A percentile compares a stretch with the other conserved stretches of the same genome.
Evolutionary conservation across 2,113 vertebrate genomes (phyloP).

Genomic region (Aldabrachelys gigantea): DNA sequence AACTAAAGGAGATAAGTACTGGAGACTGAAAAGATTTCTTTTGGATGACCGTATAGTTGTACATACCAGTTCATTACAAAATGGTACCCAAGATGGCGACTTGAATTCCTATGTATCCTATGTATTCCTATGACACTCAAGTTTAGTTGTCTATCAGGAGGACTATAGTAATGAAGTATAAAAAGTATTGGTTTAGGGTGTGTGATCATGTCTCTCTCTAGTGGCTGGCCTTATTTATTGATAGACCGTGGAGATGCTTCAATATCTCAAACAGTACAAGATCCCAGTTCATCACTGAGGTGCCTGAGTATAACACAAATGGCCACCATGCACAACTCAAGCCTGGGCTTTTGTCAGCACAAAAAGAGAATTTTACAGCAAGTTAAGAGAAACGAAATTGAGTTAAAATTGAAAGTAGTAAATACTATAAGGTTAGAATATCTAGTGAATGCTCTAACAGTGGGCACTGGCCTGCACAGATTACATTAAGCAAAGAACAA

Average conservation of each 20-base stretch:
- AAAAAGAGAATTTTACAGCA: background rate
- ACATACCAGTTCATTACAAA: background rate
- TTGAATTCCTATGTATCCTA: background rate
- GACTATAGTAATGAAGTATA: background rate
- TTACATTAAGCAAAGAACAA: background rate
- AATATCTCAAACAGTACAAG: background rate
- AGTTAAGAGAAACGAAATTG: background rate
- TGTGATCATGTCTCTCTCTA: constrained; percentile 15
- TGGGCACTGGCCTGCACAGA: background rate
- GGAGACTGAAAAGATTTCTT: background rate
- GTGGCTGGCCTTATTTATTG: background rate
- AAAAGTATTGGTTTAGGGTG: background rate
- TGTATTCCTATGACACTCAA: background rate
- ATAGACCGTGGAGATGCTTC: background rate
- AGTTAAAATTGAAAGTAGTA: background rate
- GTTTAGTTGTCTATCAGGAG: constrained; percentile 25
- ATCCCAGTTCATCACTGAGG: background rate
- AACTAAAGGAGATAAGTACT: background rate
- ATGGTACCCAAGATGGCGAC: background rate
- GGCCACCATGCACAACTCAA: background rate
- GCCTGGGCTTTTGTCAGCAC: background rate
- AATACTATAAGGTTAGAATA: too few relatives aligned
- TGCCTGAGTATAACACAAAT: background rate
- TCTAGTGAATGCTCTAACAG: background rate
- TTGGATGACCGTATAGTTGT: background rate